Percentiles rank a stretch among this genome's conserved stretches.
These are phyloP conservation scores for Chunga burmeisteri DNA, from an alignment of 2,113 vertebrate genomes.

Conservation along the genomic window DNA sequence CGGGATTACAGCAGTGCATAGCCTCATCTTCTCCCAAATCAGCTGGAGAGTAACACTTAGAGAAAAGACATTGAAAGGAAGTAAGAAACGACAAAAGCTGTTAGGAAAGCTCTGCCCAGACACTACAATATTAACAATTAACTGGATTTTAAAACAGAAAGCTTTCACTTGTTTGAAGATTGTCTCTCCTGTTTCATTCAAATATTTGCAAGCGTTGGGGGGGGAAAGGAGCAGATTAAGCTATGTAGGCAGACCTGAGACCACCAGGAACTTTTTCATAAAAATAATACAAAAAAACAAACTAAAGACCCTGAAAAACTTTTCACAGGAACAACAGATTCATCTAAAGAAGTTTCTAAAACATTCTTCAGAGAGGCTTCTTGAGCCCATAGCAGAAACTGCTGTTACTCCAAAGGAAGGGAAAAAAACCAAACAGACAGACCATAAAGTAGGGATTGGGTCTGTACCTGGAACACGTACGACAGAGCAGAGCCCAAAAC, in stretches of 20 bases:
- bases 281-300: neutral
- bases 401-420: neutral
- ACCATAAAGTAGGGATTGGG: neutral
- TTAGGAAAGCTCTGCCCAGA: neutral
- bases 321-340: neutral
- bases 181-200: neutral
- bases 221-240: neutral
- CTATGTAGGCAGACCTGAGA: neutral
- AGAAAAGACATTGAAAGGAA: neutral
- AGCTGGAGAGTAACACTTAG: neutral
- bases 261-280: neutral
- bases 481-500: neutral
- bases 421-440: neutral
- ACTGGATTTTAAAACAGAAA: neutral
- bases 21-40: neutral
- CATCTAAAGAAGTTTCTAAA: neutral
- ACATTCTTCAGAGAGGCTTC: neutral
- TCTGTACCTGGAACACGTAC: fast-evolving
- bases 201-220: too few species aligned
- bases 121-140: neutral
- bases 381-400: neutral
- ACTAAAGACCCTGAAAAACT: neutral
- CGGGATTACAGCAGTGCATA: neutral
- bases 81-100: neutral
- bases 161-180: neutral